Evolutionary conservation across 2,113 vertebrate genomes (phyloP).

Genomic region (Sphyrna mokarran): DNA sequence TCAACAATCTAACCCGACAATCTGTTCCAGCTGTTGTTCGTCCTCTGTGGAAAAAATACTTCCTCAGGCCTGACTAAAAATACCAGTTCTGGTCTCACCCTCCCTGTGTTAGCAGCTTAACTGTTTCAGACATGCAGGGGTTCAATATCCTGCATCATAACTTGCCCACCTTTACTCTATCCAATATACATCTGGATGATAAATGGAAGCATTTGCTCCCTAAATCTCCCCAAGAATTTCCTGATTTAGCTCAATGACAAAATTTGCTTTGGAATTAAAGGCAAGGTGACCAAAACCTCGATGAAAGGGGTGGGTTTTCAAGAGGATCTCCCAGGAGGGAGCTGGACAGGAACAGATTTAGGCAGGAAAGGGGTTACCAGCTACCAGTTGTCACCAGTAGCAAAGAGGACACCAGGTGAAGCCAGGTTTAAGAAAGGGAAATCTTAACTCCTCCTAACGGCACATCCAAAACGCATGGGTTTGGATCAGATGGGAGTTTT

Average conservation of each 20-base stretch:
- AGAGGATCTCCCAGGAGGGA: not conserved
- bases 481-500: not conserved
- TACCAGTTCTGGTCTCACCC: not conserved
- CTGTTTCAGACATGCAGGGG: not conserved
- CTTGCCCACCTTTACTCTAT: not conserved
- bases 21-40: conserved; percentile 5
- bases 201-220: not conserved
- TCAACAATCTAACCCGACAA: not conserved
- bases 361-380: not conserved
- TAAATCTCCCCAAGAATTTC: not conserved
- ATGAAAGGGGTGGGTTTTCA: not conserved
- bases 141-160: not conserved
- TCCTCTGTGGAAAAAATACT: conserved; percentile 20
- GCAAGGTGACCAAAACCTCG: not conserved
- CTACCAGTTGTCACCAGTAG: not conserved
- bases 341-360: not conserved
- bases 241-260: not conserved
- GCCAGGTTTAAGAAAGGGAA: not conserved
- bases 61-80: not conserved
- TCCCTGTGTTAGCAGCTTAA: not conserved
- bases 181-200: not conserved
- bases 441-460: not conserved
- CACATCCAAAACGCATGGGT: not conserved
- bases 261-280: not conserved
- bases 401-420: not conserved